Evolutionary conservation across 2,888 invertebrate species (phyloP).

Genomic region (Scelioninae gen. 1): DNA sequence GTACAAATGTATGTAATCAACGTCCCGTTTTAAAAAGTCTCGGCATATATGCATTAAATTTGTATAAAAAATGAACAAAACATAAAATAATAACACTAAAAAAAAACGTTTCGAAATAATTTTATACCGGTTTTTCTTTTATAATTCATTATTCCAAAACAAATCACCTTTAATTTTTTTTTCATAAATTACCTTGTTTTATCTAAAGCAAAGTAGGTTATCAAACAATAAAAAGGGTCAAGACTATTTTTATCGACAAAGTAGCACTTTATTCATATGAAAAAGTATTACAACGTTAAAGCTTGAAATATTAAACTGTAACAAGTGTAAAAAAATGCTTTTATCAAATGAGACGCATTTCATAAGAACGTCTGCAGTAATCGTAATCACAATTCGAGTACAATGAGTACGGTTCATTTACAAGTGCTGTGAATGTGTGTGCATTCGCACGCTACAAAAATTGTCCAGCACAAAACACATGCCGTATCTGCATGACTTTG

Average conservation of each 20-base stretch:
- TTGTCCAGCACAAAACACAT: slow-evolving; percentile 28
- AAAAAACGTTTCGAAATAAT: too few species aligned
- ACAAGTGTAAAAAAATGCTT: slow-evolving; percentile 53
- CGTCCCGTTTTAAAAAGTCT: too few species aligned
- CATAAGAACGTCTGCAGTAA: too few species aligned
- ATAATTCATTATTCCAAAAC: too few species aligned
- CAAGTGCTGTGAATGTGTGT: slow-evolving; percentile 22
- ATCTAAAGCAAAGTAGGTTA: neutral
- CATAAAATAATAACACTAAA: too few species aligned
- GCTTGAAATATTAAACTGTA: slow-evolving; percentile 71
- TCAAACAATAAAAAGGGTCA: neutral
- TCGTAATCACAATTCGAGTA: slow-evolving; percentile 47
- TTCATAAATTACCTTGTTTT: too few species aligned
- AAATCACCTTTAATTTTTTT: too few species aligned
- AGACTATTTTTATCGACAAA: slow-evolving; percentile 80
- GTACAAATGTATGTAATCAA: too few species aligned
- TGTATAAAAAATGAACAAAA: too few species aligned
- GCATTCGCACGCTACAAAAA: slow-evolving; percentile 4
- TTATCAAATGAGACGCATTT: slow-evolving; percentile 31
- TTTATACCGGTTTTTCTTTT: too few species aligned
- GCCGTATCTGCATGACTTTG: slow-evolving; percentile 28
- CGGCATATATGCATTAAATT: too few species aligned
- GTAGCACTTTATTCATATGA: slow-evolving; percentile 83
- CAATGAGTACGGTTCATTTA: slow-evolving; percentile 43
- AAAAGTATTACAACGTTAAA: slow-evolving; percentile 83